Evolutionary conservation across 2,888 invertebrate species (phyloP).

Genomic region (Yponomeuta cagnagella): DNA sequence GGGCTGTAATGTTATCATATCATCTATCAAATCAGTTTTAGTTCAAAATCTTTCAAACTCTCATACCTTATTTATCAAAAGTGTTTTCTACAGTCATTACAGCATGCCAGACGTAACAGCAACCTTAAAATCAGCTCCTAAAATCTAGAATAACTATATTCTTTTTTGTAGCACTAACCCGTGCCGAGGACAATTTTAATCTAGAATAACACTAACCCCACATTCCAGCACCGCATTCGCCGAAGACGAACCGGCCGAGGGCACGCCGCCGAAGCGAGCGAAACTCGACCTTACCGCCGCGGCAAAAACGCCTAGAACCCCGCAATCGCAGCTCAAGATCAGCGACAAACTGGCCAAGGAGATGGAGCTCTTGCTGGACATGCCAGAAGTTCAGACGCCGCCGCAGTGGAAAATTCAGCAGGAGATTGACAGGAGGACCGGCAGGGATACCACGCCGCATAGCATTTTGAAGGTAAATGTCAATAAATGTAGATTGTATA

Average conservation of each 20-base stretch:
- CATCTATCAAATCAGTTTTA: too few species aligned
- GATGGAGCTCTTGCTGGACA: constrained; percentile 64
- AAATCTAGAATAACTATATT: too few species aligned
- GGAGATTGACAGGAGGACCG: constrained; percentile 24
- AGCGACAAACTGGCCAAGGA: constrained; percentile 40
- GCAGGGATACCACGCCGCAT: constrained; percentile 71
- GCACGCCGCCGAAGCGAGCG: constrained; percentile 53
- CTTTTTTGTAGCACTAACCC: too few species aligned
- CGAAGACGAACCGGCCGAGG: constrained; percentile 33
- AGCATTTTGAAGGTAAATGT: constrained; percentile 78
- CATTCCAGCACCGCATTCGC: constrained; percentile 34
- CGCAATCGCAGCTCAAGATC: constrained; percentile 34
- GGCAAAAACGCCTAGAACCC: constrained; percentile 36
- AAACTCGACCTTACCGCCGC: constrained; percentile 38
- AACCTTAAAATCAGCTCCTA: too few species aligned
- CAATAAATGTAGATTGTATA: too few species aligned
- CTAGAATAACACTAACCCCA: background rate
- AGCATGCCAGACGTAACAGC: too few species aligned
- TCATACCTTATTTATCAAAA: too few species aligned
- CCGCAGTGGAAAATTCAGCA: constrained; percentile 31
- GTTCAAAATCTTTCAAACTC: too few species aligned
- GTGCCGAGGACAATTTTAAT: too few species aligned
- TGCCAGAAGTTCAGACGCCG: constrained; percentile 69
- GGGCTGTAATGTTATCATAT: too few species aligned
- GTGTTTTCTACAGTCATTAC: too few species aligned